Conservation (phyloP, 2,113 vertebrate genomes). For the Casuarius casuarius region DNA sequence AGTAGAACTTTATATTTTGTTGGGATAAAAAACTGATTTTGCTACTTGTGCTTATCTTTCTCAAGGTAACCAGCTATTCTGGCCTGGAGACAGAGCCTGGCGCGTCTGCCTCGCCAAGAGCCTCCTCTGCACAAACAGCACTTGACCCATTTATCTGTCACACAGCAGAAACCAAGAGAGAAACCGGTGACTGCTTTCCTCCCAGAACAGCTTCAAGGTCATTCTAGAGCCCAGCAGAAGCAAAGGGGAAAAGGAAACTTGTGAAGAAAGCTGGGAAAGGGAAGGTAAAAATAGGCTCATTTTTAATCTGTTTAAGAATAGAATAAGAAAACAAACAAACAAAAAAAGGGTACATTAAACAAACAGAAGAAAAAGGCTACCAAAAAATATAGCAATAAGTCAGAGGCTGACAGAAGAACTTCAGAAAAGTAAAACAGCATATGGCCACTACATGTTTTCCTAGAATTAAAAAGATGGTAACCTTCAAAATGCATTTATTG, state of each 20-base stretch:
- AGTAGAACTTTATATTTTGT: neutral
- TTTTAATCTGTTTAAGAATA: neutral
- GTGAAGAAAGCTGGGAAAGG: neutral
- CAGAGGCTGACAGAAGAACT: neutral
- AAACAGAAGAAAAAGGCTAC: neutral
- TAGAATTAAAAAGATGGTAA: neutral
- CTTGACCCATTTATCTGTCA: neutral
- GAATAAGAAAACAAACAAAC: neutral
- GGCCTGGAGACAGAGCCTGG: neutral
- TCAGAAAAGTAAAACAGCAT: neutral
- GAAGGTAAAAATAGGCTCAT: neutral
- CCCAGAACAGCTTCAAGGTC: neutral
- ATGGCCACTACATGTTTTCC: no score
- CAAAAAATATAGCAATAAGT: neutral
- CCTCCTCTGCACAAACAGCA: neutral
- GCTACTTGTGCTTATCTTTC: neutral
- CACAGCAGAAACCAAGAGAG: neutral
- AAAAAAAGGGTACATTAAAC: neutral
- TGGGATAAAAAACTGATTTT: neutral
- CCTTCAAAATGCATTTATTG: neutral
- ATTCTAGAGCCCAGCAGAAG: neutral
- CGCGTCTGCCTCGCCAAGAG: neutral
- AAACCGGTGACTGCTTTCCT: neutral
- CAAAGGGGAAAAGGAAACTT: neutral
- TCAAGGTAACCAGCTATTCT: fast-evolving